A percentile compares a stretch with the other conserved stretches of the same genome.
These are phyloP conservation scores for Megaceryle torquata DNA, from an alignment of 2,113 vertebrate species.

Conservation along the genomic window DNA sequence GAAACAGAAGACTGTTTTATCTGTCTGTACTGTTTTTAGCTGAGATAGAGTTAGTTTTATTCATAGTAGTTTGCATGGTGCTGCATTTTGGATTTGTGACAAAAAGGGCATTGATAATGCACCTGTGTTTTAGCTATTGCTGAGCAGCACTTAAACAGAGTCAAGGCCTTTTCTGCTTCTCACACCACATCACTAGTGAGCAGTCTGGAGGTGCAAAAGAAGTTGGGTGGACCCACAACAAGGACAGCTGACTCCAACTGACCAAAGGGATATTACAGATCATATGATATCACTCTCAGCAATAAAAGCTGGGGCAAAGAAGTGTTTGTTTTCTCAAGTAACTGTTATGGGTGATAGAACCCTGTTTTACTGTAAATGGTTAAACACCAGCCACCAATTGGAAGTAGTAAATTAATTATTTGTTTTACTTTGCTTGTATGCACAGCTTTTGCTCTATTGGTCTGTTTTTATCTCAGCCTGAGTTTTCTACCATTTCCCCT, in stretches of 20 bases:
- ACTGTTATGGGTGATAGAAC: background rate
- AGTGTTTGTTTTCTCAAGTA: background rate
- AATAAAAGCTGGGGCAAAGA: background rate
- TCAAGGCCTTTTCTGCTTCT: background rate
- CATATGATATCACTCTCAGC: rapidly evolving
- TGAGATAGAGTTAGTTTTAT: background rate
- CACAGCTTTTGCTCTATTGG: background rate
- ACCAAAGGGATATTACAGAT: background rate
- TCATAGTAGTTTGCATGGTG: rapidly evolving
- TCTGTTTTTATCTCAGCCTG: background rate
- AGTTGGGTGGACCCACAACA: rapidly evolving
- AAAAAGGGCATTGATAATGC: background rate
- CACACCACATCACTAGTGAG: rapidly evolving
- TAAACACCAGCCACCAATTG: background rate
- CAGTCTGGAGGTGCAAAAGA: background rate
- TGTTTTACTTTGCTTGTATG: background rate
- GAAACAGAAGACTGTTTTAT: background rate
- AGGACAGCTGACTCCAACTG: background rate
- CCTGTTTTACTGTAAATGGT: background rate
- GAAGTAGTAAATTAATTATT: background rate
- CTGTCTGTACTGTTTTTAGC: background rate
- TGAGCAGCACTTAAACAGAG: background rate
- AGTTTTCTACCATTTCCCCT: background rate
- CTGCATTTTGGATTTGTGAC: background rate
- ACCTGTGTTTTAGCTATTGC: background rate